These are phyloP conservation scores for Clusia tigrina DNA, from an alignment of 2,888 invertebrate species.

Conservation along the genomic window DNA sequence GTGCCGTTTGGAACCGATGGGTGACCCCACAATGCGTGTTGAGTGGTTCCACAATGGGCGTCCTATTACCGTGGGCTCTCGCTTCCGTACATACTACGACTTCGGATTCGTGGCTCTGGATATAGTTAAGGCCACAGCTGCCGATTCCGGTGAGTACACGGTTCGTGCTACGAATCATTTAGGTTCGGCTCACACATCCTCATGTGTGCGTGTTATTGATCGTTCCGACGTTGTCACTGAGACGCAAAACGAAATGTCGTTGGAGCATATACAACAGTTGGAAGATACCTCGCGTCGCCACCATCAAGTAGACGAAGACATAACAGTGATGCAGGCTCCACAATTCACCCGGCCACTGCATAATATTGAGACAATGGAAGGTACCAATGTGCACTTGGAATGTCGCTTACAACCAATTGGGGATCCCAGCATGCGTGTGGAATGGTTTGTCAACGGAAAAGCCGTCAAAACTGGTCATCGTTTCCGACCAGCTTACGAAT, in stretches of 20 bases:
- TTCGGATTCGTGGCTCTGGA: slow-evolving; percentile 97
- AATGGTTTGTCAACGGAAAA: slow-evolving; percentile 95
- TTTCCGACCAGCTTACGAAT: slow-evolving; percentile 95
- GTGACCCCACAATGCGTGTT: slow-evolving; percentile 93
- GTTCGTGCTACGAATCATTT: slow-evolving; percentile 91
- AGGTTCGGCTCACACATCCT: slow-evolving; percentile 90
- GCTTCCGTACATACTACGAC: slow-evolving; percentile 94
- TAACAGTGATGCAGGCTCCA: slow-evolving; percentile 83
- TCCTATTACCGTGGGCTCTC: slow-evolving; percentile 86
- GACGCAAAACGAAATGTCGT: slow-evolving; percentile 89
- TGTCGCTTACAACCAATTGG: slow-evolving; percentile 90
- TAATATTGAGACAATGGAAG: slow-evolving; percentile 88
- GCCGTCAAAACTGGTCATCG: slow-evolving; percentile 92
- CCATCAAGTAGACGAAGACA: slow-evolving; percentile 79
- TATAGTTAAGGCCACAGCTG: slow-evolving; percentile 90
- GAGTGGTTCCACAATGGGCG: slow-evolving; percentile 96
- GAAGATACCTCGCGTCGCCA: slow-evolving; percentile 80
- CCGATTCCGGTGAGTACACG: slow-evolving; percentile 95
- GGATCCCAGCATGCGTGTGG: slow-evolving; percentile 90
- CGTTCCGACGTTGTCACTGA: slow-evolving; percentile 85
- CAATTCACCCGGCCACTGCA: slow-evolving; percentile 87
- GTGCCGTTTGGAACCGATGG: slow-evolving; percentile 92
- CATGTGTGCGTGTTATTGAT: slow-evolving; percentile 86
- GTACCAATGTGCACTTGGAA: slow-evolving; percentile 91
- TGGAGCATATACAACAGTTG: slow-evolving; percentile 90